Evolutionary conservation across 2,888 invertebrate genomes (phyloP).

Genomic region (Unio delphinus): DNA sequence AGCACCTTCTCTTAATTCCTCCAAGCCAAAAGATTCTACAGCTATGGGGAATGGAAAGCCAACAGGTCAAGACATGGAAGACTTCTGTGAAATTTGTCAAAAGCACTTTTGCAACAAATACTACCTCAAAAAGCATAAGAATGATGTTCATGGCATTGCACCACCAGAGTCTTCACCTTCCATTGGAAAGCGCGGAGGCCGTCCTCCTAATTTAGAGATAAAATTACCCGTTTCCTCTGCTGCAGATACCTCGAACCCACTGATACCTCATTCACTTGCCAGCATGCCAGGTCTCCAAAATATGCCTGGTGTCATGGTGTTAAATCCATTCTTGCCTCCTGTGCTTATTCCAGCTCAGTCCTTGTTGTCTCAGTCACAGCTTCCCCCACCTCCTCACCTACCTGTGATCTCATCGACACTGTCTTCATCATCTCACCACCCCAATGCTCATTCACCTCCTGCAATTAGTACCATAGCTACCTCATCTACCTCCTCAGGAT

Average conservation of each 20-base stretch:
- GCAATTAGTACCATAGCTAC: constrained; percentile 33
- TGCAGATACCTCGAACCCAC: constrained; percentile 32
- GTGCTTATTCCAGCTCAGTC: constrained; percentile 63
- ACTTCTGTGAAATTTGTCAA: constrained; percentile 72
- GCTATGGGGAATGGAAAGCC: constrained; percentile 20
- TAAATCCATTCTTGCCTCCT: constrained; percentile 70
- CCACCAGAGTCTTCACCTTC: constrained; percentile 52
- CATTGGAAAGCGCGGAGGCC: constrained; percentile 48
- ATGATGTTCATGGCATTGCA: constrained; percentile 71
- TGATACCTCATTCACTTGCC: constrained; percentile 62
- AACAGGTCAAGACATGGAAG: constrained; percentile 64
- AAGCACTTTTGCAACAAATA: constrained; percentile 73
- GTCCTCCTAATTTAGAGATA: constrained; percentile 50
- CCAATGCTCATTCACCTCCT: constrained; percentile 27
- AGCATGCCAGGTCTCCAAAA: constrained; percentile 59
- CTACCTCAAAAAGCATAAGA: constrained; percentile 72
- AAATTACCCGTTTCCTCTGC: constrained; percentile 50
- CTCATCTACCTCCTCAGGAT: constrained; percentile 35
- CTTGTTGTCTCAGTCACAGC: constrained; percentile 53
- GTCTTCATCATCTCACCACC: constrained; percentile 30
- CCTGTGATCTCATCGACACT: constrained; percentile 54
- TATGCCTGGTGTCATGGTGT: constrained; percentile 67
- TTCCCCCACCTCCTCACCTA: constrained; percentile 49
- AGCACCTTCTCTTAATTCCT: constrained; percentile 10
- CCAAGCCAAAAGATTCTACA: constrained; percentile 9